Evolutionary conservation across 2,888 invertebrate species (phyloP).

Genomic region (Zootermopsis nevadensis): DNA sequence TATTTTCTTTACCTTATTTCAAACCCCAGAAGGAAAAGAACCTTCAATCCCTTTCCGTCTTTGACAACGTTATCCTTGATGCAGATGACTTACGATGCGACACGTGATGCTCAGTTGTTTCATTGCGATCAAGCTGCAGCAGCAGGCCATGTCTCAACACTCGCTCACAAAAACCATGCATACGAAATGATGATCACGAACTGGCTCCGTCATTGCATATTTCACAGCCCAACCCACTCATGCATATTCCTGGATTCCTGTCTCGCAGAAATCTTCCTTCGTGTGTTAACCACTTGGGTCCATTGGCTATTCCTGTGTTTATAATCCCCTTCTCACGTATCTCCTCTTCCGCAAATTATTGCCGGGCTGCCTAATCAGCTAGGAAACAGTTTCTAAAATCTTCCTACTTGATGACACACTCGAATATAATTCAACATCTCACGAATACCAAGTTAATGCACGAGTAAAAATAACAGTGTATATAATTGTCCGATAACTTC

Average conservation of each 20-base stretch:
- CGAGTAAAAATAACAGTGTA: too few species aligned
- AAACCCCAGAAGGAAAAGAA: too few species aligned
- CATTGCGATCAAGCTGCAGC: background rate
- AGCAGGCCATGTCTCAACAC: constrained; percentile 15
- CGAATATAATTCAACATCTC: too few species aligned
- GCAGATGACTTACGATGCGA: constrained; percentile 14
- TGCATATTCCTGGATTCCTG: background rate
- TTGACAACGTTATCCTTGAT: background rate
- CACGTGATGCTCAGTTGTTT: constrained; percentile 6
- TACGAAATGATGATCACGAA: background rate
- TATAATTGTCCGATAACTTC: too few species aligned
- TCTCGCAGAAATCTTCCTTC: background rate
- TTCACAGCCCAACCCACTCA: background rate
- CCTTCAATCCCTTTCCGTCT: background rate
- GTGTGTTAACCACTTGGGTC: background rate
- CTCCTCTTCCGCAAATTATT: background rate
- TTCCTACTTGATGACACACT: too few species aligned
- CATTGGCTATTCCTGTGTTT: background rate
- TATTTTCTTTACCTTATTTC: too few species aligned
- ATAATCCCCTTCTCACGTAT: background rate
- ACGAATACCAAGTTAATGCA: too few species aligned
- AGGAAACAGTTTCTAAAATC: too few species aligned
- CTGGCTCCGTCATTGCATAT: background rate
- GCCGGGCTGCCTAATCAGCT: too few species aligned
- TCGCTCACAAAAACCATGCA: constrained; percentile 25